A percentile compares a stretch with the other conserved stretches of the same genome.
Evolutionary conservation across 2,797 vertebrate genomes (phyloP).

Genomic region (Lepilemur ruficaudatus): DNA sequence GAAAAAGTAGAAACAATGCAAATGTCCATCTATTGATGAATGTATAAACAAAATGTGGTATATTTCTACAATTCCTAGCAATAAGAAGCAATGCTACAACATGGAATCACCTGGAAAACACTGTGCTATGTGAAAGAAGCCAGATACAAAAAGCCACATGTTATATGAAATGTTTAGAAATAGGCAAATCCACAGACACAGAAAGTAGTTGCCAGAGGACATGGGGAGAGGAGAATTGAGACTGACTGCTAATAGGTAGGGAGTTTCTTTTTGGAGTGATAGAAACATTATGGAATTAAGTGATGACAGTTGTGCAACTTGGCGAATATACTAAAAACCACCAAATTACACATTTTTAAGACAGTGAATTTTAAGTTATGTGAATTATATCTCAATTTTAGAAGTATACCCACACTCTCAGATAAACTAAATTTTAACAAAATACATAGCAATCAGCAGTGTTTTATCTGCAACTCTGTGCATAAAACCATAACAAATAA

Average conservation of each 20-base stretch:
- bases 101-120: neutral
- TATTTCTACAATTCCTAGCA: neutral
- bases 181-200: neutral
- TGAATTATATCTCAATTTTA: neutral
- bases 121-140: too few species aligned
- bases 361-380: neutral
- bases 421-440: conserved; percentile 9
- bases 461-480: neutral
- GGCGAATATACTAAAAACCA: neutral
- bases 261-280: neutral
- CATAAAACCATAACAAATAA: neutral
- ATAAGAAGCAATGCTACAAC: neutral
- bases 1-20: neutral
- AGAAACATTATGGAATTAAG: neutral
- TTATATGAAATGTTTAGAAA: neutral
- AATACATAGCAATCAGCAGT: neutral
- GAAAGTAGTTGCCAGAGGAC: neutral
- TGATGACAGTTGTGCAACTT: neutral
- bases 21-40: too few species aligned
- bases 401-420: neutral
- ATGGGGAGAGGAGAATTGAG: too few species aligned
- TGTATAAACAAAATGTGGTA: neutral
- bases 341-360: neutral
- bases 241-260: neutral
- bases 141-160: neutral